Conservation (phyloP, 2,797 vertebrate genomes). For the Salmo trutta region DNA sequence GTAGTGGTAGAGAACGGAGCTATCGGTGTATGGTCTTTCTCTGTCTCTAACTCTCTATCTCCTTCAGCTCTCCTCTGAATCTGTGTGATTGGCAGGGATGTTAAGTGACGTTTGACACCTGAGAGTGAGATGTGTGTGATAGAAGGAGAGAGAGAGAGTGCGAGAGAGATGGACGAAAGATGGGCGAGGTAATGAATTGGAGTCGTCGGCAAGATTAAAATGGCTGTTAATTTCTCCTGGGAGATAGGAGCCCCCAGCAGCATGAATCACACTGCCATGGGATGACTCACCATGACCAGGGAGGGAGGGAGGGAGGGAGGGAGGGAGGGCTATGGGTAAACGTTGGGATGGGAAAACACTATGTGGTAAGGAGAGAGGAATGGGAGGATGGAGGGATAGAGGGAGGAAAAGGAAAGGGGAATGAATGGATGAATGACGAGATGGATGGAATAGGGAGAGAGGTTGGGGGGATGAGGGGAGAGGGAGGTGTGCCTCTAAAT, state of each 20-base stretch:
- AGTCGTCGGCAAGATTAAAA: constrained; percentile 82
- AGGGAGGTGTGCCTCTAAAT: background rate
- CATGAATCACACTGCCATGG: constrained; percentile 70
- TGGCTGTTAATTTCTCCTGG: constrained; percentile 84
- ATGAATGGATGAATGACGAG: background rate
- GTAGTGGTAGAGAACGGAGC: constrained; percentile 66
- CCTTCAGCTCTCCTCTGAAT: constrained; percentile 69
- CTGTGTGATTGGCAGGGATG: constrained; percentile 79
- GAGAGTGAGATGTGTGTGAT: constrained; percentile 73
- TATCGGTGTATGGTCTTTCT: constrained; percentile 45
- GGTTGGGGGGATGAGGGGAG: background rate
- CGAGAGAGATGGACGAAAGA: constrained; percentile 31
- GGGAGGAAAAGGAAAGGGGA: background rate
- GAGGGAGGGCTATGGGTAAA: background rate
- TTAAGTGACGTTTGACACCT: constrained; percentile 86
- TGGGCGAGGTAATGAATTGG: constrained; percentile 78
- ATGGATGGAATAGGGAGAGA: background rate
- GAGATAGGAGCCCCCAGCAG: constrained; percentile 65
- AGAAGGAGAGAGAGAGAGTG: constrained; percentile 44
- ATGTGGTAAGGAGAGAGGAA: background rate
- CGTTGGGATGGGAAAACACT: background rate
- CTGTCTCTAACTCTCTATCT: constrained; percentile 21
- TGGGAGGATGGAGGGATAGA: background rate
- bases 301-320: background rate
- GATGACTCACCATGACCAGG: constrained; percentile 61